phyloP scores from a whole-genome alignment of 1,140 invertebrate species.

The Scaptomyza pallida region DNA sequence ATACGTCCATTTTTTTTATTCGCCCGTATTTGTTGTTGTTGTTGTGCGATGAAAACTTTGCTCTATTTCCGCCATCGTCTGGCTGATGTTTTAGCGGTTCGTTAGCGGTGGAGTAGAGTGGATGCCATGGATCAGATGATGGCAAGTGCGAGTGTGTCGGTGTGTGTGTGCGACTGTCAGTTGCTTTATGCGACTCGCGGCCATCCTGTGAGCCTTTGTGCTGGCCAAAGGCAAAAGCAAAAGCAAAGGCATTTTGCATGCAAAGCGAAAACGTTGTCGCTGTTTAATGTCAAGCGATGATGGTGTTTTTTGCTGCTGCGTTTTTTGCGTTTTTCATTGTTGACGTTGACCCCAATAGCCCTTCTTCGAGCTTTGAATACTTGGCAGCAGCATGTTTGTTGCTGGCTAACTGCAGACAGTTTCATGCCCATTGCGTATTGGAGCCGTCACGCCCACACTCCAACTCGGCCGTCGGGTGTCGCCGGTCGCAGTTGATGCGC shows the following conservation, averaged over 20 bases:
- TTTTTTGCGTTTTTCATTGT: constrained; percentile 19
- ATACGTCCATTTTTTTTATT: constrained; percentile 5
- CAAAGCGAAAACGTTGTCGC: constrained; percentile 77
- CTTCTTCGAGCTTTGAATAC: constrained; percentile 32
- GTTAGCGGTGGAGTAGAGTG: constrained; percentile 44
- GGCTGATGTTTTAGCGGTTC: constrained; percentile 68
- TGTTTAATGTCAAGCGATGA: constrained; percentile 76
- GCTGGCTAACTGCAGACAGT: constrained; percentile 50
- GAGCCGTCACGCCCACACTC: constrained; percentile 11
- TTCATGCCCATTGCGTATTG: constrained; percentile 56
- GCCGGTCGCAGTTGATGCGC: constrained; percentile 23
- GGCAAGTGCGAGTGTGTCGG: constrained; percentile 52
- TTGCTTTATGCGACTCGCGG: constrained; percentile 68
- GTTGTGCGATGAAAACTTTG: constrained; percentile 65
- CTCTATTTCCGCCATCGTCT: constrained; percentile 75
- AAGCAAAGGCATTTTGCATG: constrained; percentile 61
- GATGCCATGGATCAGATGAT: constrained; percentile 38
- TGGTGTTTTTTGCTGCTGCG: background rate
- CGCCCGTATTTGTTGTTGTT: constrained; percentile 19
- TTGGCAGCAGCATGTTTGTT: constrained; percentile 38
- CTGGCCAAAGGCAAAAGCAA: constrained; percentile 42
- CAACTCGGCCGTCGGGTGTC: background rate
- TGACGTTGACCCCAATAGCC: constrained; percentile 11
- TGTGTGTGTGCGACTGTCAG: constrained; percentile 51
- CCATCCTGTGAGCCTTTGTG: constrained; percentile 64